phyloP scores from a whole-genome alignment of 2,888 invertebrate genomes.

The Agrotis puta region DNA sequence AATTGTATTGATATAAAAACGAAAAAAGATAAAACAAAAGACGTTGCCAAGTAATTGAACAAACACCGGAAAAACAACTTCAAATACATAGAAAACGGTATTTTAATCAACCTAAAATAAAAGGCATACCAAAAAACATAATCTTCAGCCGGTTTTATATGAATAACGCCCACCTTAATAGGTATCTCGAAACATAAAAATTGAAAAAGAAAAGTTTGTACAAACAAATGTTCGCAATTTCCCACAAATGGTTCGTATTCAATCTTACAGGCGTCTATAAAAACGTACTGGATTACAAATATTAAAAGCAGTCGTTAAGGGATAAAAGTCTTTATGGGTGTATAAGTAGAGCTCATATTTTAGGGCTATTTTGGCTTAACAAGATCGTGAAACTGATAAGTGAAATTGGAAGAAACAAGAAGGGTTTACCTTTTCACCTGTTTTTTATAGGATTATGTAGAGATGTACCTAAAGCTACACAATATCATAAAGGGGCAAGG shows the following conservation, averaged over 20 bases:
- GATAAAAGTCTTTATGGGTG: conserved; percentile 56
- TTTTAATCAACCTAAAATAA: conserved; percentile 17
- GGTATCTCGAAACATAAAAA: conserved; percentile 46
- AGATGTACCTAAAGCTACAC: no score
- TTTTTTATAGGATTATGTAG: neutral
- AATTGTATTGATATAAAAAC: neutral
- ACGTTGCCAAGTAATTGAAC: neutral
- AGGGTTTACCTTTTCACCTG: neutral
- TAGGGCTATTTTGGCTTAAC: conserved; percentile 13
- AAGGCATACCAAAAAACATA: conserved; percentile 37
- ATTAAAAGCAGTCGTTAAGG: conserved; percentile 63
- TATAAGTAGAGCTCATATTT: conserved; percentile 40
- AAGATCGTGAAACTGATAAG: conserved; percentile 23
- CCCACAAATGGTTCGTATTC: conserved; percentile 73
- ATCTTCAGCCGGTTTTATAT: conserved; percentile 42
- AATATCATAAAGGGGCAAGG: no score
- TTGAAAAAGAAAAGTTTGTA: conserved; percentile 67
- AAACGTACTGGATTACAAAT: conserved; percentile 77
- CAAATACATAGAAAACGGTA: neutral
- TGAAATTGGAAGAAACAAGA: neutral
- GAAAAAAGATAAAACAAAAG: neutral
- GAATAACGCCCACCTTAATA: conserved; percentile 46
- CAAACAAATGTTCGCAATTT: conserved; percentile 74
- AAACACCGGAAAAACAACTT: neutral
- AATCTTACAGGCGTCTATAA: conserved; percentile 75